Evolutionary conservation across 2,113 vertebrate genomes (phyloP).

Genomic region (Bothrops jararaca): DNA sequence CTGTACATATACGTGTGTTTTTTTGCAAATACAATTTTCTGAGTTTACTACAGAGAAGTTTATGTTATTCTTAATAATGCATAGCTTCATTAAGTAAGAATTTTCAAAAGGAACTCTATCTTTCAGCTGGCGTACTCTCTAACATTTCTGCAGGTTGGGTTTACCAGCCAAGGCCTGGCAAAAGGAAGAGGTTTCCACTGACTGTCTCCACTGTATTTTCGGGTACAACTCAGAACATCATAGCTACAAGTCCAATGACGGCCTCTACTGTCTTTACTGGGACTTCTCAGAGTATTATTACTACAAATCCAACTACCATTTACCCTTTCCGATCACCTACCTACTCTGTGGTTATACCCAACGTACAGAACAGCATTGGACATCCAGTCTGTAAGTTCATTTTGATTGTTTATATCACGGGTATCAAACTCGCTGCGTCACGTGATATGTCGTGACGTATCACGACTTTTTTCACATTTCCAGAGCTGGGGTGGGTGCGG

Average conservation of each 20-base stretch:
- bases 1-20: neutral
- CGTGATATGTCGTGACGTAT: too few relatives aligned
- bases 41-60: neutral
- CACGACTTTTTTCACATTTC: too few relatives aligned
- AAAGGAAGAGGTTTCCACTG: constrained; percentile 68
- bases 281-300: constrained; percentile 62
- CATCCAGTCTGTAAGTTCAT: constrained; percentile 72
- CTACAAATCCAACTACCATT: constrained; percentile 62
- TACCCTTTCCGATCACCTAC: constrained; percentile 61
- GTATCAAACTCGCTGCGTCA: too few relatives aligned
- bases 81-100: neutral
- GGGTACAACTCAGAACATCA: constrained; percentile 62
- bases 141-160: constrained; percentile 73
- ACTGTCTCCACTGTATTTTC: constrained; percentile 59
- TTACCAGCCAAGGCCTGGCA: constrained; percentile 77
- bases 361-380: constrained; percentile 60
- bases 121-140: constrained; percentile 38
- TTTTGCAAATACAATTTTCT: neutral
- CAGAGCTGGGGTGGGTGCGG: too few relatives aligned
- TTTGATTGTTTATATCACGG: constrained; percentile 22
- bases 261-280: constrained; percentile 53
- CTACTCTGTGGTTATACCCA: constrained; percentile 68
- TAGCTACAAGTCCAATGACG: constrained; percentile 56
- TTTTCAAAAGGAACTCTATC: neutral
- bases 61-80: neutral